Conservation (phyloP, 92 coral and sea anemone genomes). For the Diadumene lineata region DNA sequence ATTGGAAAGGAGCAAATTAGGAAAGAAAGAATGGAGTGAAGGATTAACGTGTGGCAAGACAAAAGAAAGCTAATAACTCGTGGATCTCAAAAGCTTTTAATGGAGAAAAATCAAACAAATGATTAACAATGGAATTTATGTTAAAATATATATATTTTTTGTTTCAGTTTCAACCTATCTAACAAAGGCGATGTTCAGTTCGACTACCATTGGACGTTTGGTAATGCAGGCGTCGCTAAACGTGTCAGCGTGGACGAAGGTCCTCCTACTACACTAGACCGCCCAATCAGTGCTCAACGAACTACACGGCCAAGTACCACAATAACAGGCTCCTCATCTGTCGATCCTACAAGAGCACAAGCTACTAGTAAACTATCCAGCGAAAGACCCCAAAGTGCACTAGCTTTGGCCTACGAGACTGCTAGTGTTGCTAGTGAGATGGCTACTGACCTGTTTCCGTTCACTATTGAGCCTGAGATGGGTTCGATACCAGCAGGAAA, state of each 20-base stretch:
- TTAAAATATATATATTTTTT: background rate
- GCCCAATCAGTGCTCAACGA: constrained; percentile 50
- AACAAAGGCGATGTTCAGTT: constrained; percentile 82
- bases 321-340: constrained; percentile 55
- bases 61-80: no score
- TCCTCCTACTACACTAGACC: constrained; percentile 49
- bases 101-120: no score
- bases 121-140: background rate
- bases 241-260: constrained; percentile 43
- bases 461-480: constrained; percentile 82
- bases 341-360: constrained; percentile 25
- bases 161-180: constrained; percentile 61
- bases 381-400: constrained; percentile 85
- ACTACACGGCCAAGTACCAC: constrained; percentile 73
- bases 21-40: no score
- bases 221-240: constrained; percentile 43
- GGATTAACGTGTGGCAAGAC: no score
- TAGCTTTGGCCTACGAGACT: constrained; percentile 90
- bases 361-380: constrained; percentile 54
- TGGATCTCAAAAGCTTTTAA: background rate
- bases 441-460: constrained; percentile 83
- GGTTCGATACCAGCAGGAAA: constrained; percentile 89
- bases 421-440: constrained; percentile 88
- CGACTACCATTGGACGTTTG: constrained; percentile 76
- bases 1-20: no score